phyloP scores from a whole-genome alignment of 2,797 vertebrate species.

The Schizopygopsis malacanthus region DNA sequence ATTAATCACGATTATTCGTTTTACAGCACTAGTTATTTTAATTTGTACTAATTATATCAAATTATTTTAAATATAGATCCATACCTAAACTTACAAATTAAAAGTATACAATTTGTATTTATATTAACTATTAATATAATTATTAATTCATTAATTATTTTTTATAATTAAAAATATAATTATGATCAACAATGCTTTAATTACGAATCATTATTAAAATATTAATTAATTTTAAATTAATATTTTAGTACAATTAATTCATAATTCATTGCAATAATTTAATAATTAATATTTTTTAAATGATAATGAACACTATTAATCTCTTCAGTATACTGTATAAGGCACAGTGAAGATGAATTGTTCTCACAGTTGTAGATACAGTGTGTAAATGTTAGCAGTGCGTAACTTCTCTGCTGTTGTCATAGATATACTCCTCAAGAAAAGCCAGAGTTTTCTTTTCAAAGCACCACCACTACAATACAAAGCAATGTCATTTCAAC shows the following conservation, averaged over 20 bases:
- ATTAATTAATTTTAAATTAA: background rate
- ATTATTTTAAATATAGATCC: background rate
- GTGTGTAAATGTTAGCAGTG: background rate
- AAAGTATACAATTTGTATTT: background rate
- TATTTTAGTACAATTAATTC: background rate
- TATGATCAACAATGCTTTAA: background rate
- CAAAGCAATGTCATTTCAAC: conserved; percentile 2
- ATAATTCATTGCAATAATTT: background rate
- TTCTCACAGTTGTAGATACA: background rate
- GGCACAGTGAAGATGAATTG: background rate
- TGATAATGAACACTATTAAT: background rate
- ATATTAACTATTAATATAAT: background rate
- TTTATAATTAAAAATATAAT: background rate
- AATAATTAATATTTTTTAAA: background rate
- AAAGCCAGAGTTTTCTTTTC: conserved; percentile 66
- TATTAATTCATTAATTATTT: background rate
- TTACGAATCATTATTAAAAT: background rate
- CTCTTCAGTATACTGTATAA: background rate
- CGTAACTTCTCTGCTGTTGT: background rate
- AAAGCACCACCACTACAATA: conserved; percentile 69
- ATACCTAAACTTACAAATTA: background rate
- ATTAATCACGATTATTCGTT: background rate
- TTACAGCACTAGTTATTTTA: background rate
- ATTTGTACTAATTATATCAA: background rate
- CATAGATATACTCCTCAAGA: conserved; percentile 58